phyloP scores from a whole-genome alignment of 30 jellyfish, hydroid and myxozoan genomes.

The Clytia hemisphaerica region DNA sequence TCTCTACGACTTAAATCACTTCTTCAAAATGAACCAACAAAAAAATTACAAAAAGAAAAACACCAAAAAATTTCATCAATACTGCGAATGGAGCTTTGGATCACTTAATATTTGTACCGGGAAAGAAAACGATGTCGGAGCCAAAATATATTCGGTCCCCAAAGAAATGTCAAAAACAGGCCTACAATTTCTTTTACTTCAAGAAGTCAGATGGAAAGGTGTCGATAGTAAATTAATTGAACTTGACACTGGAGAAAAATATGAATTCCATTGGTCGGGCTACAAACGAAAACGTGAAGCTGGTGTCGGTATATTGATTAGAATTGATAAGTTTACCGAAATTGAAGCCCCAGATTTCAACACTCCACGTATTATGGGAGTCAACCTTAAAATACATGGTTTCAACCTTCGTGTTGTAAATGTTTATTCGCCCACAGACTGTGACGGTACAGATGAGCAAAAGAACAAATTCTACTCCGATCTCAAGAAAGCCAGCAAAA shows the following conservation, averaged over 20 bases:
- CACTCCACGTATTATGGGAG: neutral
- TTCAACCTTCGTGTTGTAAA: neutral
- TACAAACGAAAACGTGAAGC: slow-evolving; percentile 6
- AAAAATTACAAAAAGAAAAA: too few species aligned
- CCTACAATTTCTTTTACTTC: neutral
- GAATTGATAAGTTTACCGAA: neutral
- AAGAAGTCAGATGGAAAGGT: slow-evolving; percentile 1
- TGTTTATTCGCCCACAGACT: slow-evolving; percentile 1
- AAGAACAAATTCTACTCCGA: neutral
- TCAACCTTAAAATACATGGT: neutral
- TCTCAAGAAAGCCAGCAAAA: slow-evolving; percentile 1
- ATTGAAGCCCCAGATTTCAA: neutral
- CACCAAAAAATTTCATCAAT: too few species aligned
- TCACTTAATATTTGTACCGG: too few species aligned
- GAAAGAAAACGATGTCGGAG: slow-evolving; percentile 2
- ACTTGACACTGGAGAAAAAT: neutral
- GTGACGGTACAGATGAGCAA: slow-evolving; percentile 1
- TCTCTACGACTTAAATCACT: too few species aligned
- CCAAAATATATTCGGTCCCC: neutral
- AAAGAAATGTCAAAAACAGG: neutral
- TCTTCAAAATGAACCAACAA: too few species aligned
- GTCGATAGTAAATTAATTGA: neutral
- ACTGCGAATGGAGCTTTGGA: too few species aligned
- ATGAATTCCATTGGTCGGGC: neutral
- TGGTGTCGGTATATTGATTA: slow-evolving; percentile 1